These are phyloP conservation scores for Bergia puertoricense DNA, from an alignment of 92 coral and sea anemone genomes.

Conservation along the genomic window DNA sequence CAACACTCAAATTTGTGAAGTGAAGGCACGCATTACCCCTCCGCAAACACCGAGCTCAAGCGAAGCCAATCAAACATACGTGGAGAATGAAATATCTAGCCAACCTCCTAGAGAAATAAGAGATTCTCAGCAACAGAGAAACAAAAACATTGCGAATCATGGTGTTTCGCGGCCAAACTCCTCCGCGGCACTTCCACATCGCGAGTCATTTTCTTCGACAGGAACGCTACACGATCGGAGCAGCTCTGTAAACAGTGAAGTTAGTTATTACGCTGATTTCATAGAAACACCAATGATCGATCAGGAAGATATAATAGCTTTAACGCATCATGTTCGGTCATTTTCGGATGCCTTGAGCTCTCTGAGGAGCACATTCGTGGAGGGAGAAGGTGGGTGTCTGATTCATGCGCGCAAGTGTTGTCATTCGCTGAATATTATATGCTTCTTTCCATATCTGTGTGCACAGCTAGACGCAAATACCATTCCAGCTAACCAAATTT, in stretches of 20 bases:
- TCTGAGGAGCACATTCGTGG: constrained; percentile 84
- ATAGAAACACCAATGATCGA: constrained; percentile 93
- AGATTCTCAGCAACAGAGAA: constrained; percentile 41
- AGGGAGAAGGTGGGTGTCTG: constrained; percentile 69
- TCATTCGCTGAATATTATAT: background rate
- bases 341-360: constrained; percentile 92
- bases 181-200: constrained; percentile 51
- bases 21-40: constrained; percentile 22
- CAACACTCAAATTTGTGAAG: constrained; percentile 21
- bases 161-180: constrained; percentile 42
- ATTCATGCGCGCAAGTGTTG: background rate
- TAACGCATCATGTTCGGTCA: constrained; percentile 86
- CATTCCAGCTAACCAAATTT: background rate
- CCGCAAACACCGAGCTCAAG: constrained; percentile 34
- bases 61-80: background rate
- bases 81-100: constrained; percentile 13
- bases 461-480: too few species aligned
- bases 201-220: constrained; percentile 68
- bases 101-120: background rate
- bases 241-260: constrained; percentile 88
- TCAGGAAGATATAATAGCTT: constrained; percentile 91
- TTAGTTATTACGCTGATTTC: constrained; percentile 75
- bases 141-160: constrained; percentile 40
- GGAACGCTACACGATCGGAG: constrained; percentile 76
- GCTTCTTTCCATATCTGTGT: background rate